Conservation (phyloP, 2,888 invertebrate species). For the Ophonus ardosiacus region DNA sequence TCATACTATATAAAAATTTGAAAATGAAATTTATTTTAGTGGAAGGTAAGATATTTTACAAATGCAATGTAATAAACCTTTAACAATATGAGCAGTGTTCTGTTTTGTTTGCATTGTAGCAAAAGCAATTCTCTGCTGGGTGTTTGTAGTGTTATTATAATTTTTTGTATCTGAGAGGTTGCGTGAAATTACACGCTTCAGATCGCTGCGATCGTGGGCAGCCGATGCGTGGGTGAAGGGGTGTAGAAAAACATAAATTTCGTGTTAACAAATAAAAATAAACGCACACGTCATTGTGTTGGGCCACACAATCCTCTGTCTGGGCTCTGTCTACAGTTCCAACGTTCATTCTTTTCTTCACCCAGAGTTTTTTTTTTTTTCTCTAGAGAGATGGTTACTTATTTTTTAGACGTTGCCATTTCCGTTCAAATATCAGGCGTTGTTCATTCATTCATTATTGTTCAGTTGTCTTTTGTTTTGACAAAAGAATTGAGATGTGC, state of each 20-base stretch:
- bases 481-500: slow-evolving; percentile 54
- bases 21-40: too few relatives aligned
- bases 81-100: not conserved
- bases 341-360: slow-evolving; percentile 40
- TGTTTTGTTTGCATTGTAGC: not conserved
- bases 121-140: slow-evolving; percentile 39
- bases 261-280: slow-evolving; percentile 50
- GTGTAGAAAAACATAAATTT: slow-evolving; percentile 62
- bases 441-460: slow-evolving; percentile 59
- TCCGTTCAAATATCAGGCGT: slow-evolving; percentile 39
- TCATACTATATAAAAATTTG: too few relatives aligned
- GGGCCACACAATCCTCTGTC: slow-evolving; percentile 44
- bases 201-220: slow-evolving; percentile 25
- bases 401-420: slow-evolving; percentile 41
- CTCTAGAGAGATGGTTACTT: slow-evolving; percentile 19
- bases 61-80: not conserved
- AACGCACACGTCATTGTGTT: slow-evolving; percentile 43
- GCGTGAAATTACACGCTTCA: slow-evolving; percentile 46
- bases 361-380: not conserved
- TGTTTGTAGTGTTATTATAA: slow-evolving; percentile 30
- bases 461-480: slow-evolving; percentile 50
- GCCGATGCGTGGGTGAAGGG: slow-evolving; percentile 44
- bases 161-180: slow-evolving; percentile 39
- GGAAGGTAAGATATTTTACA: too few relatives aligned
- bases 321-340: slow-evolving; percentile 24